Evolutionary conservation across 2,797 vertebrate genomes (phyloP).

Genomic region (Schizopygopsis malacanthus): DNA sequence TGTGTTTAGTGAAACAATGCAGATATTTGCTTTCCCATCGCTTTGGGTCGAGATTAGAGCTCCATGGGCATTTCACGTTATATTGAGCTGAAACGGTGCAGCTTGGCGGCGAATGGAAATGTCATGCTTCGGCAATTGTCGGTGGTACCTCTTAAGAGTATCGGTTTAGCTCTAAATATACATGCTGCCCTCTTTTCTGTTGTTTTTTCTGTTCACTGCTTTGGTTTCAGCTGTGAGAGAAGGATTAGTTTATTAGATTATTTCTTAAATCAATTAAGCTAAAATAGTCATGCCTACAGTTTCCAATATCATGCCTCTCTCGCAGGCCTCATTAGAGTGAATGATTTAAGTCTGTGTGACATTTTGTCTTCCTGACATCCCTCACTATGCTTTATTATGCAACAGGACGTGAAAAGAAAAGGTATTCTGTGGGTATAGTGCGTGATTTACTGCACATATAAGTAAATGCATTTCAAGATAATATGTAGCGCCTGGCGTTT

Average conservation of each 20-base stretch:
- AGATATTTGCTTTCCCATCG: constrained; percentile 39
- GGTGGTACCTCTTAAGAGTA: not conserved
- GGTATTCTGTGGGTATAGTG: not conserved
- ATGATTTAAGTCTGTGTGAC: constrained; percentile 20
- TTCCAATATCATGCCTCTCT: constrained; percentile 31
- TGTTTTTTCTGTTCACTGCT: not conserved
- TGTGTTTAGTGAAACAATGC: constrained; percentile 22
- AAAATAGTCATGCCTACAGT: constrained; percentile 45
- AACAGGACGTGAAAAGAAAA: not conserved
- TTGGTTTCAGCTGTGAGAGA: constrained; percentile 28
- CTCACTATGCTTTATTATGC: not conserved
- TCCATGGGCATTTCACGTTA: constrained; percentile 13
- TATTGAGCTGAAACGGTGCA: constrained; percentile 23
- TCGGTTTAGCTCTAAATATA: constrained; percentile 45
- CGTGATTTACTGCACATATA: not conserved
- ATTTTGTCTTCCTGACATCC: constrained; percentile 18
- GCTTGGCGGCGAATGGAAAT: constrained; percentile 23
- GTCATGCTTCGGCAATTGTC: not conserved
- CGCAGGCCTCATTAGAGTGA: not conserved
- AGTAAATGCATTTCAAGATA: constrained; percentile 1
- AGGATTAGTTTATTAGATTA: constrained; percentile 53
- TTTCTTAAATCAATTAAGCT: constrained; percentile 53
- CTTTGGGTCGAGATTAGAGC: constrained; percentile 10
- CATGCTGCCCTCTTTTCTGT: constrained; percentile 10
- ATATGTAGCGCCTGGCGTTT: not conserved